Percentiles rank a stretch among this genome's conserved stretches.
Conservation (phyloP, 2,888 invertebrate species). For the Scotopteryx bipunctaria region DNA sequence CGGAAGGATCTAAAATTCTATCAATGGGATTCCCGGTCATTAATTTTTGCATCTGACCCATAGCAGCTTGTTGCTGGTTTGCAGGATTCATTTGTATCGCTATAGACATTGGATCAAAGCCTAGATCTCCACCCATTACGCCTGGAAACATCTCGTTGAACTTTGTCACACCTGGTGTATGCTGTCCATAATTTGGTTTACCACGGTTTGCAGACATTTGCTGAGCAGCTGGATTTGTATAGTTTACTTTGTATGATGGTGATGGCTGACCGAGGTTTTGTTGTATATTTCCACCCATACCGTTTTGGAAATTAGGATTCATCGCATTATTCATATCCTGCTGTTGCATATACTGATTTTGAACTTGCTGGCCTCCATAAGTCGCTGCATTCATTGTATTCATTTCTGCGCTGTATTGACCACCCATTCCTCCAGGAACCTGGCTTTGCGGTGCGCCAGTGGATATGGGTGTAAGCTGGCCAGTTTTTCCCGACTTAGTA, state of each 20-base stretch:
- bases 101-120: constrained; percentile 76
- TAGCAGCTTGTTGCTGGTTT: constrained; percentile 62
- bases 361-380: constrained; percentile 32
- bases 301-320: constrained; percentile 31
- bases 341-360: constrained; percentile 42
- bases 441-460: constrained; percentile 48
- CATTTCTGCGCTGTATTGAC: constrained; percentile 32
- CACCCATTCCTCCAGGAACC: constrained; percentile 20
- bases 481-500: constrained; percentile 26
- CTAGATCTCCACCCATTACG: constrained; percentile 63
- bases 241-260: constrained; percentile 18
- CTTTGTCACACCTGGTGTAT: constrained; percentile 60
- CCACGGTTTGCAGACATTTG: constrained; percentile 34
- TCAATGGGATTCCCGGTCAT: constrained; percentile 49
- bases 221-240: constrained; percentile 38
- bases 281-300: constrained; percentile 36
- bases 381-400: constrained; percentile 19
- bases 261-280: constrained; percentile 28
- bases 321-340: constrained; percentile 33
- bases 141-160: constrained; percentile 76
- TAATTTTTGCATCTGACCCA: constrained; percentile 60
- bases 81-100: constrained; percentile 78
- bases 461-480: constrained; percentile 36
- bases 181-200: constrained; percentile 49
- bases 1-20: constrained; percentile 12